A percentile compares a stretch with the other conserved stretches of the same genome.
Evolutionary conservation across 2,797 vertebrate species (phyloP).

Genomic region (Tapirus indicus): DNA sequence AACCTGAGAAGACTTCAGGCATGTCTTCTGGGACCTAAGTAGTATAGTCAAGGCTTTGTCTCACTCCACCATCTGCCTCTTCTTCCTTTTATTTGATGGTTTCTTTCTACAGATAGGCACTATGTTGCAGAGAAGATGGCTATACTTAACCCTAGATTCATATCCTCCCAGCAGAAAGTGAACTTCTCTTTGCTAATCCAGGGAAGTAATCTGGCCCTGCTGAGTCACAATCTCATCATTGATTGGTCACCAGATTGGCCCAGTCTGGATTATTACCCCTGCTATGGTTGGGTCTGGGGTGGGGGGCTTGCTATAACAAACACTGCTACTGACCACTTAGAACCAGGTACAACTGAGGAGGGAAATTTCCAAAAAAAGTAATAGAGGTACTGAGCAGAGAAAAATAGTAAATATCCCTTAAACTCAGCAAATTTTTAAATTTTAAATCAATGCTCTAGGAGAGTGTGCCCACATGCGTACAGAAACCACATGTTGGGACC

Average conservation of each 20-base stretch:
- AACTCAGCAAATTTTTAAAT: neutral
- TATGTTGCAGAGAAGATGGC: neutral
- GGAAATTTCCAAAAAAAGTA: neutral
- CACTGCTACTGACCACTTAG: neutral
- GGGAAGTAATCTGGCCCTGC: neutral
- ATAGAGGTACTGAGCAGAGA: neutral
- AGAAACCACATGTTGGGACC: neutral
- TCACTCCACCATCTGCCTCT: neutral
- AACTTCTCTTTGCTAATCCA: neutral
- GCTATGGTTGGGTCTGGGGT: neutral
- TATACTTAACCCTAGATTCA: neutral
- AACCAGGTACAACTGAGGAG: neutral
- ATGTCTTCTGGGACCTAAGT: neutral
- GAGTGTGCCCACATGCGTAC: neutral
- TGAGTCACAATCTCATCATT: neutral
- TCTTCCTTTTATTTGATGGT: neutral
- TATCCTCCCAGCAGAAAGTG: neutral
- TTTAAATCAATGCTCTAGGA: neutral
- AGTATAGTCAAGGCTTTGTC: too few relatives aligned
- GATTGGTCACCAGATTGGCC: neutral
- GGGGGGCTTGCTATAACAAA: neutral
- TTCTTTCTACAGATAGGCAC: neutral
- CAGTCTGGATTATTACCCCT: neutral
- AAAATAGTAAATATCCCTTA: neutral
- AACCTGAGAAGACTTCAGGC: neutral